A percentile compares a stretch with the other conserved stretches of the same genome.
These are phyloP conservation scores for Poecilia velifera DNA, from an alignment of 2,797 vertebrate species.

Conservation along the genomic window DNA sequence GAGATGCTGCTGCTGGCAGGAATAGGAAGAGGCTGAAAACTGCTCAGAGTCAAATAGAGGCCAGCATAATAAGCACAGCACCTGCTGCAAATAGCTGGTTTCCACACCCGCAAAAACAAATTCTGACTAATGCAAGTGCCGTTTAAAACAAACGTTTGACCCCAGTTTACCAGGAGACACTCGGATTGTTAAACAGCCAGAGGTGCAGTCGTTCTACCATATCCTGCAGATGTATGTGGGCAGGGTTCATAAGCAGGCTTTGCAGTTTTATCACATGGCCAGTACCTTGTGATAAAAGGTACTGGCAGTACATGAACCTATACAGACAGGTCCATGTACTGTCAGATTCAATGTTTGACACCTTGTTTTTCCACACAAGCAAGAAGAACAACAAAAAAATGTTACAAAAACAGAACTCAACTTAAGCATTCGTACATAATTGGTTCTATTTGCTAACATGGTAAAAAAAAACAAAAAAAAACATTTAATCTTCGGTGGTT, in stretches of 20 bases:
- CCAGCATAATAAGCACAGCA: conserved; percentile 14
- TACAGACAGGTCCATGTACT: neutral
- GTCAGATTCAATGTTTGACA: neutral
- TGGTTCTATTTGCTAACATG: neutral
- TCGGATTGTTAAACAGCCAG: neutral
- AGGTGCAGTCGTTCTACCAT: neutral
- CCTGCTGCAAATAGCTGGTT: conserved; percentile 26
- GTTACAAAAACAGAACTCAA: neutral
- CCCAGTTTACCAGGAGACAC: neutral
- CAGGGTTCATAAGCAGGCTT: neutral
- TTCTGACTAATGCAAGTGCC: neutral
- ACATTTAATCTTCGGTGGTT: neutral
- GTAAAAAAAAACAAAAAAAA: too few species aligned
- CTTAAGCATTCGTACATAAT: neutral
- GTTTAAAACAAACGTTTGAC: neutral
- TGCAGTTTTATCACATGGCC: neutral
- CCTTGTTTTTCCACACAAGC: neutral
- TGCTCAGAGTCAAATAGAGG: conserved; percentile 19
- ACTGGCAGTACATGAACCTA: too few species aligned
- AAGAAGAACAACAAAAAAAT: neutral
- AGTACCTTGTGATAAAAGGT: too few species aligned
- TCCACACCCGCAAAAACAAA: neutral
- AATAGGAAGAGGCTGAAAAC: conserved; percentile 15
- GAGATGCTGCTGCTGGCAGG: conserved; percentile 34
- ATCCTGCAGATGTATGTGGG: neutral